phyloP scores from a whole-genome alignment of 2,797 vertebrate genomes.

The Urocyon cinereoargenteus region DNA sequence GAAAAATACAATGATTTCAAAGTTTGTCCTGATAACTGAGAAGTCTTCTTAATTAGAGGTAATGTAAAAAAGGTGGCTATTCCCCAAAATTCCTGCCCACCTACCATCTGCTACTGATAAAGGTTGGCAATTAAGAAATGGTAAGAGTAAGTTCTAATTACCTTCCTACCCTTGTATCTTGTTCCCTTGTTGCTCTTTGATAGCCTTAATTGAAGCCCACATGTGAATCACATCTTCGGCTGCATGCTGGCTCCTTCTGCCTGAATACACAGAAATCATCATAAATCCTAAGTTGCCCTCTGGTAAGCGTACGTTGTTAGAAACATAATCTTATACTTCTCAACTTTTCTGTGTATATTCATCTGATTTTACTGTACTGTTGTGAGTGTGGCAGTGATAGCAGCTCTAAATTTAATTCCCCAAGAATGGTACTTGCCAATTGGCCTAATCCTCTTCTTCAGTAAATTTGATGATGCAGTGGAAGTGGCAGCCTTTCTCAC shows the following conservation, averaged over 20 bases:
- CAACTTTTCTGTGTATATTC: not conserved
- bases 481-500: not conserved
- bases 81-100: conserved; percentile 66
- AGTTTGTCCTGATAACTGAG: conserved; percentile 73
- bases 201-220: conserved; percentile 64
- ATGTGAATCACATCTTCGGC: conserved; percentile 50
- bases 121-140: conserved; percentile 70
- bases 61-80: conserved; percentile 71
- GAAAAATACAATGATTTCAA: conserved; percentile 73
- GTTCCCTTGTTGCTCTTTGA: conserved; percentile 63
- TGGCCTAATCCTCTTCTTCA: not conserved
- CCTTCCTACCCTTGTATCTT: not conserved
- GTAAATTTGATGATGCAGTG: not conserved
- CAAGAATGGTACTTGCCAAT: not conserved
- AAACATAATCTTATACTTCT: not conserved
- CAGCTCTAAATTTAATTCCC: not conserved
- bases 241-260: not conserved
- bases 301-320: not conserved
- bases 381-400: not conserved
- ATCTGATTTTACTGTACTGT: not conserved
- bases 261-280: conserved; percentile 8
- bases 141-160: conserved; percentile 74
- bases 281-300: not conserved
- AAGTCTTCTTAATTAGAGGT: conserved; percentile 74
- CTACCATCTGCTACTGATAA: conserved; percentile 77